Evolutionary conservation across 2,113 vertebrate species (phyloP), one percentile per base, ranked within the genome.

Genomic region (Macroglossus sobrinus): DNA sequence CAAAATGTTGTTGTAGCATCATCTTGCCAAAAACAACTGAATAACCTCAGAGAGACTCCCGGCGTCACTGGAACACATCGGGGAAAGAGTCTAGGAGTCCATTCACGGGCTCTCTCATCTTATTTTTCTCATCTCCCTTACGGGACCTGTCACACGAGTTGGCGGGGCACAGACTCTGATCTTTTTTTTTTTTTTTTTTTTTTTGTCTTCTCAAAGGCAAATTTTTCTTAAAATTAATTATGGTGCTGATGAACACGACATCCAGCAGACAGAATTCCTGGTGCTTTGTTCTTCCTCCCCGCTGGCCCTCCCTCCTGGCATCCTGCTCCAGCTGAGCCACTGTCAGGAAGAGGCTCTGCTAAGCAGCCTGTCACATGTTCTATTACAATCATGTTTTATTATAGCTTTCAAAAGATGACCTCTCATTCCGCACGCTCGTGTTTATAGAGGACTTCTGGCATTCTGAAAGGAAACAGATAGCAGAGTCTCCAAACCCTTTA

Each of bases 401-500:
- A 97, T 64, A 84, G 57, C 35, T 91, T 97, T 92, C 92, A 94
- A 95, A 96, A 91, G 94, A 91, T 96, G 97, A 61, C 85, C 91
- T 61, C 92, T 94, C 79, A 35, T 94, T 74, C 88, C 9, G 9
- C 74, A 59, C 91, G 33, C 91, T 79, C 22, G 12, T 92, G 82
- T 98, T 98, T 97, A 96, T 96, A 82, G 98, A 97, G 92, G 88
- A 97, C 95, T 97, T 98, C 94, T 97, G 96, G 95, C 97, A 63
- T 97, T 97, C 90, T 97, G 97, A 93, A 95, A 97, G 80, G 93
- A 84, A 74, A 21, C 86, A 93, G 92, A 92, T 38, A 95, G 86
- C 84, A 13, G 82, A 93, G 91, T 91, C 95, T 92, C 72, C 86
- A 97, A 98, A 92, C 93, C 84, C 64, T 98, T 97, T 88, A 92